A percentile compares a stretch with the other conserved stretches of the same genome.
phyloP scores from a whole-genome alignment of 2,113 vertebrate genomes.

The Urocolius indicus region DNA sequence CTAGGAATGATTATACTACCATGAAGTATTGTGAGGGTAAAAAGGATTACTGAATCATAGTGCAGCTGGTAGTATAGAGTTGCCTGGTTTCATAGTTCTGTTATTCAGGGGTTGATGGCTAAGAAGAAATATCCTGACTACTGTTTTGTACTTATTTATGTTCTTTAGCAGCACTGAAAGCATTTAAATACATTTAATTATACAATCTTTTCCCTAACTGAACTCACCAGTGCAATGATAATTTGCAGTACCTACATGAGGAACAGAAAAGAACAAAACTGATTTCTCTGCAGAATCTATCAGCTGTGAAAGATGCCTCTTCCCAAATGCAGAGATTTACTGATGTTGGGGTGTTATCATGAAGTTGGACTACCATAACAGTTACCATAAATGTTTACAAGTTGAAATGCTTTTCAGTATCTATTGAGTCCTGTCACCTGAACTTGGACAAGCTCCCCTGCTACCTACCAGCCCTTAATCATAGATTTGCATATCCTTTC shows the following conservation, averaged over 20 bases:
- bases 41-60: conserved; percentile 67
- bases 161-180: conserved; percentile 7
- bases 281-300: neutral
- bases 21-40: conserved; percentile 53
- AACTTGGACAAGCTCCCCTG: neutral
- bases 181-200: conserved; percentile 23
- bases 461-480: neutral
- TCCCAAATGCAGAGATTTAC: neutral
- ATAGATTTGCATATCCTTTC: neutral
- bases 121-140: conserved; percentile 33
- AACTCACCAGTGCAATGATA: conserved; percentile 11
- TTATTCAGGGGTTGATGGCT: conserved; percentile 44
- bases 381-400: neutral
- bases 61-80: conserved; percentile 63
- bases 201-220: neutral
- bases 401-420: neutral
- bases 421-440: neutral
- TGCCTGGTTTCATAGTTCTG: conserved; percentile 34
- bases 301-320: neutral
- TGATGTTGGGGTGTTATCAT: neutral
- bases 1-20: conserved; percentile 62
- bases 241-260: conserved; percentile 13
- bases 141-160: neutral
- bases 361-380: neutral
- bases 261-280: neutral